Base-by-base conservation (phyloP, 1,140 invertebrate species). In the Eufriesea mexicana region DNA sequence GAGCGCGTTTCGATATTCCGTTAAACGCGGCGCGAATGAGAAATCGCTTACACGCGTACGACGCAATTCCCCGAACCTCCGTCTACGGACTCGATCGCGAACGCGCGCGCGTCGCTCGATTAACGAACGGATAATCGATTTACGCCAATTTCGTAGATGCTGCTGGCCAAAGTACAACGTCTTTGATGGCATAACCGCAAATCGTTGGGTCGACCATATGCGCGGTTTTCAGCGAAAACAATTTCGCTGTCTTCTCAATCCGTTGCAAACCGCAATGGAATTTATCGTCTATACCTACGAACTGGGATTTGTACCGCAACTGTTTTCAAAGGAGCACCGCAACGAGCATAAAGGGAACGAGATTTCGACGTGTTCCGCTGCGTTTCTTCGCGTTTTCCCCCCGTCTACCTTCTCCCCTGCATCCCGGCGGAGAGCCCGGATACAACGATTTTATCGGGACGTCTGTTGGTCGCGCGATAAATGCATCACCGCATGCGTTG, bases 181-280 rank as follows among this genome's bases (percentile, higher is more conserved):
- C 81, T 83, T 83, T 83, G 81, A 83, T 83, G 81, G 75, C 75
- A 57, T 71, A 71, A 78, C 81, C 81, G 81, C 81, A 78, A 83
- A 83, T 83, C 81, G 81, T 70, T 35, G 64, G 81, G 54, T 77
- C 81, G 64, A n/a, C 74, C 64, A 62, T 83, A 77, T 45, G 51
- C 73, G 57, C 80, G 80, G 81, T 83, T 83, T 70, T 49, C 74
- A 71, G 47, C 81, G 81, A 83, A 83, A 83, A 83, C 81, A 83
- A 83, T 83, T 83, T 78, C 81, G 49, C 75, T 68, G 81, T 83
- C 81, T 83, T 83, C 81, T 70, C 75, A 71, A 83, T 78, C 81
- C 75, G 57, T 47, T 78, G 28, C 51, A 68, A 70, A 77, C 81
- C 81, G 47, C 81, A 83, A 62, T 71, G 81, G 81, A 83, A 83